phyloP scores from a whole-genome alignment of 2,113 vertebrate genomes.

The Grammomys surdaster region DNA sequence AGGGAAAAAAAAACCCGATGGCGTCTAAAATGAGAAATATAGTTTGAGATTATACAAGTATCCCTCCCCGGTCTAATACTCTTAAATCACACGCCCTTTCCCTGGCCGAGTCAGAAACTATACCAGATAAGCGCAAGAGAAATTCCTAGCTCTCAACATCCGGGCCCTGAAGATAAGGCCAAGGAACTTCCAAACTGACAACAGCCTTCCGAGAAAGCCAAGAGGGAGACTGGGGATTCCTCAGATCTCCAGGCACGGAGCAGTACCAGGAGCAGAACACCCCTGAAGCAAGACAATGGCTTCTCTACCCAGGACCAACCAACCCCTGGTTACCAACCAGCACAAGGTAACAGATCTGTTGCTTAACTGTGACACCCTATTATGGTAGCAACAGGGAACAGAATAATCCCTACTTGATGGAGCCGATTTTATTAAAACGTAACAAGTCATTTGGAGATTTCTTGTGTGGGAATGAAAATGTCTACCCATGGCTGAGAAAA shows the following conservation, averaged over 20 bases:
- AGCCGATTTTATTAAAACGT: background rate
- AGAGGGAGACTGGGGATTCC: background rate
- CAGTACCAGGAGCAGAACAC: background rate
- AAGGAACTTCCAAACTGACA: background rate
- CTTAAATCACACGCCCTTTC: background rate
- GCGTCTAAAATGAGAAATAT: background rate
- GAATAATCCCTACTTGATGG: background rate
- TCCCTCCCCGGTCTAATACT: background rate
- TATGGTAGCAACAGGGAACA: background rate
- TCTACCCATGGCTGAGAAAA: background rate
- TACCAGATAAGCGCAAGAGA: background rate
- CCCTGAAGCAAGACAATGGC: background rate
- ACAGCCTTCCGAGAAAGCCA: background rate
- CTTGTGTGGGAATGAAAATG: background rate
- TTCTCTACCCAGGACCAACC: background rate
- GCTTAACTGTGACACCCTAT: background rate
- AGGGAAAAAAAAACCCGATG: too few relatives aligned
- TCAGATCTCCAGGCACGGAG: background rate
- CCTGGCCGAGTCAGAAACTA: background rate
- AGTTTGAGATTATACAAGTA: background rate
- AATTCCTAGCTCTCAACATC: background rate
- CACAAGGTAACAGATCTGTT: background rate
- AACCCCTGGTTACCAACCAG: too few relatives aligned
- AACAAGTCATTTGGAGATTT: background rate
- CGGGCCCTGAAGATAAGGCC: background rate